Percentiles rank a stretch among this genome's conserved stretches.
Evolutionary conservation across 1,140 invertebrate genomes (phyloP).

Genomic region (Dolichoris vasculosae): DNA sequence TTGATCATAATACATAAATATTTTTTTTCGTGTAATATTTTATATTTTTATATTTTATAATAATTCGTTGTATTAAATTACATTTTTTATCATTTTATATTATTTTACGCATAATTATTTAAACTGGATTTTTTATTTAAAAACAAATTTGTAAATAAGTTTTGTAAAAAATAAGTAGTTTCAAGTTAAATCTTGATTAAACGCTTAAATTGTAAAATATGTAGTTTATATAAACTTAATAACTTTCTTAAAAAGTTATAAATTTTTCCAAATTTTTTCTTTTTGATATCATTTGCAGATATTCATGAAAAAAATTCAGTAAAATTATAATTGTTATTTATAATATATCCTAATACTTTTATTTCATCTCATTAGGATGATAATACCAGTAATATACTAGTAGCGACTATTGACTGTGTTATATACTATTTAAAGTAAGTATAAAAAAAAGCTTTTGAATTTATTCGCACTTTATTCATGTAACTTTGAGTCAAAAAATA

Average conservation of each 20-base stretch:
- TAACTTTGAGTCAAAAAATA: too few species aligned
- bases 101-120: not conserved
- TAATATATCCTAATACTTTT: not conserved
- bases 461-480: too few species aligned
- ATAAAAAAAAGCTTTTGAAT: not conserved
- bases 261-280: not conserved
- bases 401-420: not conserved
- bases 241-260: not conserved
- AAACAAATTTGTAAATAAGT: not conserved
- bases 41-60: not conserved
- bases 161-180: not conserved
- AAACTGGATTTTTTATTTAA: not conserved
- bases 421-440: not conserved
- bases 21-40: not conserved
- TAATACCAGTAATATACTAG: not conserved
- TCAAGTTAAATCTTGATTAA: not conserved
- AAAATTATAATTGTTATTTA: not conserved
- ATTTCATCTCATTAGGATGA: not conserved
- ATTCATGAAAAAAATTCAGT: not conserved
- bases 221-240: slow-evolving; percentile 10
- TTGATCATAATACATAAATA: too few species aligned
- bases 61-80: not conserved
- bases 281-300: not conserved
- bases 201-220: not conserved
- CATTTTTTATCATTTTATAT: not conserved